A percentile compares a stretch with the other conserved stretches of the same genome.
These are phyloP conservation scores for Hedya salicella DNA, from an alignment of 2,888 invertebrate genomes.

Conservation along the genomic window DNA sequence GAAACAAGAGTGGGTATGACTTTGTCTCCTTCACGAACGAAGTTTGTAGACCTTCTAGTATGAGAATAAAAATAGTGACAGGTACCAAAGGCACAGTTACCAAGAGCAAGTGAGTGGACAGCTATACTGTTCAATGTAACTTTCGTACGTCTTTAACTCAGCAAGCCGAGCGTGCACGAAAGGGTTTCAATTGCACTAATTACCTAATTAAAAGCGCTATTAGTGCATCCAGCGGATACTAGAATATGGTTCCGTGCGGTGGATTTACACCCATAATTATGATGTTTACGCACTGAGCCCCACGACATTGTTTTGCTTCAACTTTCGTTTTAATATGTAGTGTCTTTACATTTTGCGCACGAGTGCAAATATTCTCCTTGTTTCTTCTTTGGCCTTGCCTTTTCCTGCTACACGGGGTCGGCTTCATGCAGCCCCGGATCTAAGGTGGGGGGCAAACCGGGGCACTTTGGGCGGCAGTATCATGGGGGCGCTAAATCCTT, in stretches of 20 bases:
- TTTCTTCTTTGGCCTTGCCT: no score
- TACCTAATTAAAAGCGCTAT: slow-evolving; percentile 60
- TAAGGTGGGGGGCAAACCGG: no score
- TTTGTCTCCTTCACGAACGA: no score
- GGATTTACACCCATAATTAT: slow-evolving; percentile 55
- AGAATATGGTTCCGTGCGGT: slow-evolving; percentile 55
- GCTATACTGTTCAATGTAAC: neutral
- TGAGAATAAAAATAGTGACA: no score
- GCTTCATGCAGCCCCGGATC: no score
- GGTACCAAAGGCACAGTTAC: no score
- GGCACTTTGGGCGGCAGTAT: no score
- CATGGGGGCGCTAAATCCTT: no score
- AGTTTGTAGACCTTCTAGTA: no score
- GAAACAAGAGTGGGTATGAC: no score
- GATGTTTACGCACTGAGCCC: slow-evolving; percentile 15
- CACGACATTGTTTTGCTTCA: slow-evolving; percentile 31
- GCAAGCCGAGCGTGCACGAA: slow-evolving; percentile 45
- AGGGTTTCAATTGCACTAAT: slow-evolving; percentile 60
- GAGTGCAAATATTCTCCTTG: neutral
- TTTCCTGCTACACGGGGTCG: no score
- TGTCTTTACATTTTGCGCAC: neutral
- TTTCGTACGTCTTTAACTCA: slow-evolving; percentile 27
- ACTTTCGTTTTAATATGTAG: slow-evolving; percentile 30
- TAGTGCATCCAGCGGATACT: slow-evolving; percentile 62
- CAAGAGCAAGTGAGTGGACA: neutral